phyloP scores from a whole-genome alignment of 2,888 invertebrate genomes.

The Nomada flava region DNA sequence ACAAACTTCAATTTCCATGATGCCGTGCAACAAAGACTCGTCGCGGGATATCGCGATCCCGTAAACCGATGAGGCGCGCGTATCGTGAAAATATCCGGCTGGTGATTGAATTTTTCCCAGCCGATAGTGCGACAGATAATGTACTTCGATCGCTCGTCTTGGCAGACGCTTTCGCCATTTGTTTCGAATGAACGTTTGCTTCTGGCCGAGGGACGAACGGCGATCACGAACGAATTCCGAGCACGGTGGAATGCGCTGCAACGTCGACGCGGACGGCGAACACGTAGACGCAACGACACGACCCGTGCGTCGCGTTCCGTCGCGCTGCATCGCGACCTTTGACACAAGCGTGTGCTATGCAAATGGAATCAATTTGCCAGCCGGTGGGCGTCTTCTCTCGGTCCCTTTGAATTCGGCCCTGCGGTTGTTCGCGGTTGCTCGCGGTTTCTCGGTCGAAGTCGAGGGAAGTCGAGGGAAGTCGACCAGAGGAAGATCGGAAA shows the following conservation, averaged over 20 bases:
- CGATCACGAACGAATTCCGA: neutral
- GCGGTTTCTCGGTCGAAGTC: conserved; percentile 23
- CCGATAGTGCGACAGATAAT: neutral
- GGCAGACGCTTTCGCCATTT: too few relatives aligned
- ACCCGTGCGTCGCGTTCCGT: conserved; percentile 21
- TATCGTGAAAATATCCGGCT: conserved; percentile 36
- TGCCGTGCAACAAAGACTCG: conserved; percentile 15
- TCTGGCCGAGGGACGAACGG: too few relatives aligned
- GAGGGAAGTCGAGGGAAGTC: conserved; percentile 45
- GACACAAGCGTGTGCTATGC: conserved; percentile 71
- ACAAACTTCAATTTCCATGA: conserved; percentile 61
- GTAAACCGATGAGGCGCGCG: conserved; percentile 41
- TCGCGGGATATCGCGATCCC: conserved; percentile 42
- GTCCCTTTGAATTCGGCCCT: conserved; percentile 44
- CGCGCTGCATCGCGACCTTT: conserved; percentile 23
- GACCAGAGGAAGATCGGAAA: neutral
- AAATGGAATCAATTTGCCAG: conserved; percentile 76
- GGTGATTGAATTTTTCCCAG: conserved; percentile 51
- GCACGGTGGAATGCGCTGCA: neutral
- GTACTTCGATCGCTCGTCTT: too few relatives aligned
- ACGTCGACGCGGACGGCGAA: neutral
- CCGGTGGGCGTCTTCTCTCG: conserved; percentile 50
- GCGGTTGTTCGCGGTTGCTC: conserved; percentile 7
- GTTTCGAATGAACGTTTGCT: neutral
- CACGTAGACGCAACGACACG: neutral